Percentiles rank a stretch among this genome's conserved stretches.
Evolutionary conservation across 2,113 vertebrate species (phyloP).

Genomic region (Speoplatyrhinus poulsoni): DNA sequence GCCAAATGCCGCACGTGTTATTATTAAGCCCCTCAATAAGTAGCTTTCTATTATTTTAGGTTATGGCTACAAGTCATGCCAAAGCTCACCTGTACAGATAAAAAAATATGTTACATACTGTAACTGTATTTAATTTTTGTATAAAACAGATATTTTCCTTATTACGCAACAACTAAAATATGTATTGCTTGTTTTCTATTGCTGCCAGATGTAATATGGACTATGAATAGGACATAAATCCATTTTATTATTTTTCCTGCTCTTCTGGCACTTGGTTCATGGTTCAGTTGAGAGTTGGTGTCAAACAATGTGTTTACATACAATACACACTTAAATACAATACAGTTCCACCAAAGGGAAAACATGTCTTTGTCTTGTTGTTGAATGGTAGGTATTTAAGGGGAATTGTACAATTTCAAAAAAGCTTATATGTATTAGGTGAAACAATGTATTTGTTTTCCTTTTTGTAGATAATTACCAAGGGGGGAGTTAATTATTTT

Average conservation of each 20-base stretch:
- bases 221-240: constrained; percentile 58
- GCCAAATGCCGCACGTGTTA: constrained; percentile 89
- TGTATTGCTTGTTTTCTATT: constrained; percentile 89
- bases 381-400: constrained; percentile 75
- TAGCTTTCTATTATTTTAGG: constrained; percentile 74
- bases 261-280: constrained; percentile 87
- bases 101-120: constrained; percentile 81
- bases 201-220: constrained; percentile 80
- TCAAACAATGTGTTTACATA: constrained; percentile 95
- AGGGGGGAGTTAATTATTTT: neutral
- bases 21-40: constrained; percentile 73
- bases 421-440: constrained; percentile 29
- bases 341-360: constrained; percentile 93
- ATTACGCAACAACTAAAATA: constrained; percentile 68
- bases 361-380: constrained; percentile 91
- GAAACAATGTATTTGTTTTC: constrained; percentile 27
- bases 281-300: constrained; percentile 82
- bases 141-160: constrained; percentile 99
- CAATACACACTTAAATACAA: constrained; percentile 88
- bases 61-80: constrained; percentile 66
- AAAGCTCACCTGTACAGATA: constrained; percentile 73
- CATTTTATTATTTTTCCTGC: constrained; percentile 41
- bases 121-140: constrained; percentile 97
- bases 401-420: constrained; percentile 36
- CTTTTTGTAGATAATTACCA: constrained; percentile 28